phyloP scores from a whole-genome alignment of 2,888 invertebrate genomes.

The Argyresthia albistria region DNA sequence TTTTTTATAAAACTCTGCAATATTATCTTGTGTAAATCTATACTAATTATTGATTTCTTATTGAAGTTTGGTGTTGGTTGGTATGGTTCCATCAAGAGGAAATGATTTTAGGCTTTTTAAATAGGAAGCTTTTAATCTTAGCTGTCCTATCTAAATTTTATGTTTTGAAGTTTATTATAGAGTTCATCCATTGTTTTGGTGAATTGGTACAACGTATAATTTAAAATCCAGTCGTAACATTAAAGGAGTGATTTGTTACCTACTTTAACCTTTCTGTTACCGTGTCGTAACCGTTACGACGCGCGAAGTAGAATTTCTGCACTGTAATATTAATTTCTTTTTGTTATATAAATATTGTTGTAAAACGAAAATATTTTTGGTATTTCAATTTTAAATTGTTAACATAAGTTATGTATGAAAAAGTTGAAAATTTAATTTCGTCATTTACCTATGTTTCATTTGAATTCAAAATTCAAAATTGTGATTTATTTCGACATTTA shows the following conservation, averaged over 20 bases:
- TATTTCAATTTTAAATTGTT: constrained; percentile 28
- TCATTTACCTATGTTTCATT: constrained; percentile 44
- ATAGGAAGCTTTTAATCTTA: neutral
- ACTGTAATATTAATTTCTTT: neutral
- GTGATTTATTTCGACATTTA: constrained; percentile 72
- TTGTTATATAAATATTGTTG: neutral
- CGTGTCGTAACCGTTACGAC: no score
- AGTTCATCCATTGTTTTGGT: constrained; percentile 19
- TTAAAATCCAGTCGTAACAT: neutral
- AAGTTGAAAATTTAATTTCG: constrained; percentile 40
- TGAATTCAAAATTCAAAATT: constrained; percentile 73
- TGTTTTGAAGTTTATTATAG: no score
- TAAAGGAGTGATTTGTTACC: neutral
- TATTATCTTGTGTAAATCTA: constrained; percentile 26
- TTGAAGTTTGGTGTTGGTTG: constrained; percentile 1
- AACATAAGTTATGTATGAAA: constrained; percentile 16
- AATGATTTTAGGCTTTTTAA: constrained; percentile 23
- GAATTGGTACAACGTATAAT: neutral
- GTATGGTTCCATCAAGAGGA: constrained; percentile 8
- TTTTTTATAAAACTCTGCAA: neutral
- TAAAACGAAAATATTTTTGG: constrained; percentile 15
- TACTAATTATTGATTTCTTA: constrained; percentile 33
- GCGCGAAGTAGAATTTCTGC: neutral
- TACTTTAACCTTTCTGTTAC: no score
- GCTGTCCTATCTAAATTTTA: constrained; percentile 10